A percentile compares a stretch with the other conserved stretches of the same genome.
phyloP scores from a whole-genome alignment of 2,113 vertebrate species.

The Limanda limanda region DNA sequence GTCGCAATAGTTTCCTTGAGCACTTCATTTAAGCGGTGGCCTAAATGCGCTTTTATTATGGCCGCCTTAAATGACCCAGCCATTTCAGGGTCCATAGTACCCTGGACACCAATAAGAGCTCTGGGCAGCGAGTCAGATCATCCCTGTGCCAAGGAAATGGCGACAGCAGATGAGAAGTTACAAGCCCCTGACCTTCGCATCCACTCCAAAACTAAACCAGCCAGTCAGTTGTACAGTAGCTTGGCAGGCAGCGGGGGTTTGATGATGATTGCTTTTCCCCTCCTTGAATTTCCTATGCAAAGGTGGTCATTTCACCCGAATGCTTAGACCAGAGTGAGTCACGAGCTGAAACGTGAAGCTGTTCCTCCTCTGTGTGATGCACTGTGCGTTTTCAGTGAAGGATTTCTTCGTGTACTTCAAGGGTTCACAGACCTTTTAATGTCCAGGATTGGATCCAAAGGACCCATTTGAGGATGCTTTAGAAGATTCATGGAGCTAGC shows the following conservation, averaged over 20 bases:
- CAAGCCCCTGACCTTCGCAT: constrained; percentile 59
- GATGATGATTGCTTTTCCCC: constrained; percentile 53
- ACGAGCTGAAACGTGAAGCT: constrained; percentile 21
- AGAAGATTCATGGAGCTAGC: constrained; percentile 4
- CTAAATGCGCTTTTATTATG: constrained; percentile 66
- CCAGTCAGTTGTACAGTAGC: constrained; percentile 49
- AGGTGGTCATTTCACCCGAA: constrained; percentile 52
- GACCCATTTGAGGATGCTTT: constrained; percentile 22
- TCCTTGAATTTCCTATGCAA: constrained; percentile 36
- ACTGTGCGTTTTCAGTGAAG: constrained; percentile 17
- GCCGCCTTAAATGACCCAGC: constrained; percentile 55
- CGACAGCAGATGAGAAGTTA: constrained; percentile 55
- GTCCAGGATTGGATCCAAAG: constrained; percentile 17
- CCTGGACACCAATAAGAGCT: constrained; percentile 52
- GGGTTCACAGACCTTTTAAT: constrained; percentile 23
- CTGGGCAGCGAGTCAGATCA: constrained; percentile 54
- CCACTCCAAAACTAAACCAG: constrained; percentile 56
- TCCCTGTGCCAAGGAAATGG: constrained; percentile 65
- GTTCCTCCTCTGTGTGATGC: not conserved
- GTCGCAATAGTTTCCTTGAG: constrained; percentile 53
- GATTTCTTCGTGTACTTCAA: constrained; percentile 17
- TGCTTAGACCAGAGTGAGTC: constrained; percentile 9
- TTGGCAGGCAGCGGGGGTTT: constrained; percentile 35
- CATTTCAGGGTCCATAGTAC: constrained; percentile 54
- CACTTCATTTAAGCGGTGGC: constrained; percentile 59